Percentiles rank a stretch among this genome's conserved stretches.
Conservation (phyloP, 2,113 vertebrate genomes). For the Planiliza haematocheilus region DNA sequence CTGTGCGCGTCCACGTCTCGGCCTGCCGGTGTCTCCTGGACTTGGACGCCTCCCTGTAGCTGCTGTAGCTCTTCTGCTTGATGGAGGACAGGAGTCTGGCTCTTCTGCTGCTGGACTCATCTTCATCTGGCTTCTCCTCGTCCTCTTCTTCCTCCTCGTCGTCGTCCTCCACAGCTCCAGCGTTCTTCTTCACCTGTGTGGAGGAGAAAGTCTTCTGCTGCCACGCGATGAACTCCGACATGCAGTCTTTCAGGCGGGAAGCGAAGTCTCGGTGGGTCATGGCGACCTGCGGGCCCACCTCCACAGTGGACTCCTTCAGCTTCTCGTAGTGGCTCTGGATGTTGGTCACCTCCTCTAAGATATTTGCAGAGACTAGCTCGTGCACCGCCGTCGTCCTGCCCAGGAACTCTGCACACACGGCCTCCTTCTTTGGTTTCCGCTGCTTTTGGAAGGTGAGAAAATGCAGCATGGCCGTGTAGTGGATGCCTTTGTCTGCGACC, state of each 20-base stretch:
- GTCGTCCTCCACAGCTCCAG: background rate
- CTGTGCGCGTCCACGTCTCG: constrained; percentile 8
- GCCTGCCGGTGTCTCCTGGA: constrained; percentile 50
- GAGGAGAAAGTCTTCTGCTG: constrained; percentile 80
- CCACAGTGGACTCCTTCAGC: constrained; percentile 85
- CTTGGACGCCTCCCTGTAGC: constrained; percentile 13
- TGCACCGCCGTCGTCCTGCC: constrained; percentile 39
- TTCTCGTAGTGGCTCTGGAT: constrained; percentile 90
- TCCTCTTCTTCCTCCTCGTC: background rate
- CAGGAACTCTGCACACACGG: constrained; percentile 63
- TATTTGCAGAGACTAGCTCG: constrained; percentile 62
- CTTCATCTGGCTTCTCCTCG: too few relatives aligned
- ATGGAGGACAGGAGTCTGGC: constrained; percentile 88
- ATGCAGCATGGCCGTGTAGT: constrained; percentile 91
- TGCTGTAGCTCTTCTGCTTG: constrained; percentile 85
- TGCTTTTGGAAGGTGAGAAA: constrained; percentile 74
- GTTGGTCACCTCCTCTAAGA: constrained; percentile 88
- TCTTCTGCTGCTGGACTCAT: constrained; percentile 74
- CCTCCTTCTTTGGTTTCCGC: constrained; percentile 35
- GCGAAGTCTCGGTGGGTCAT: constrained; percentile 87
- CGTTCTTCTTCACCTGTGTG: constrained; percentile 62
- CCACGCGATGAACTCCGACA: constrained; percentile 87
- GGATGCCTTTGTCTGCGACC: constrained; percentile 84
- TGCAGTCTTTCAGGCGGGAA: constrained; percentile 76
- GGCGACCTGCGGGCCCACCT: constrained; percentile 78